Base-by-base conservation (phyloP, 2,888 invertebrate genomes). In the Agonopterix alstromeriana region DNA sequence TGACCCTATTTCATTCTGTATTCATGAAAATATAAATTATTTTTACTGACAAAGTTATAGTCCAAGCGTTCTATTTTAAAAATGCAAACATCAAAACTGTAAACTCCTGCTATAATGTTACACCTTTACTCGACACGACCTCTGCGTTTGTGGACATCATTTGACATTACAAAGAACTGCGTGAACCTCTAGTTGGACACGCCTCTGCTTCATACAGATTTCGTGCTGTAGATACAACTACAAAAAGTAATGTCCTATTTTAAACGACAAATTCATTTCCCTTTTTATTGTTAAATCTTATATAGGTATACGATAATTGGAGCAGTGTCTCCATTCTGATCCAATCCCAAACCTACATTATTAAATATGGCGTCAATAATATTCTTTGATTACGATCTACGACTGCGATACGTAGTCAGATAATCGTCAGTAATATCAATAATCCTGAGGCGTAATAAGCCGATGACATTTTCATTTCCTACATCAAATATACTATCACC, bases 381-480 rank as follows among this genome's bases (percentile, higher is more conserved):
- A 54, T 46, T 43, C 46, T 48, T 47, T 48, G 55, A 58, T 56
- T 48, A 47, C 46, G 50, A 58, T 56, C 55, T 55, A 46, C 48
- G 53, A 49, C 46, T 47, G 47, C 14, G 9, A 54, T 52, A 52
- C 47, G 41, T 38, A 36, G 45, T 9, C 47, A 42, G 52, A 52
- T 52, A 49, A 52, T 49, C 49, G 43, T 57, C 52, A 54, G 57
- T 57, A 75, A 75, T 83, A 85, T 81, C 82, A 85, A 85, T 85
- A 85, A 83, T 84, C 75, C 65, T 58, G 47, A 55, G 54, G 63
- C 72, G 76, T 82, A 83, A 81, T 84, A 82, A 79, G 71, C 62
- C 73, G 73, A 73, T 81, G 87, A 87, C 85, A 78, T 82, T 84
- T 87, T 87, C 86, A 86, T 87, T 87, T 87, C 82, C 86, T 69